Percentiles rank a stretch among this genome's conserved stretches.
These are phyloP conservation scores for Pituophis catenifer DNA, from an alignment of 2,113 vertebrate species.

Conservation along the genomic window DNA sequence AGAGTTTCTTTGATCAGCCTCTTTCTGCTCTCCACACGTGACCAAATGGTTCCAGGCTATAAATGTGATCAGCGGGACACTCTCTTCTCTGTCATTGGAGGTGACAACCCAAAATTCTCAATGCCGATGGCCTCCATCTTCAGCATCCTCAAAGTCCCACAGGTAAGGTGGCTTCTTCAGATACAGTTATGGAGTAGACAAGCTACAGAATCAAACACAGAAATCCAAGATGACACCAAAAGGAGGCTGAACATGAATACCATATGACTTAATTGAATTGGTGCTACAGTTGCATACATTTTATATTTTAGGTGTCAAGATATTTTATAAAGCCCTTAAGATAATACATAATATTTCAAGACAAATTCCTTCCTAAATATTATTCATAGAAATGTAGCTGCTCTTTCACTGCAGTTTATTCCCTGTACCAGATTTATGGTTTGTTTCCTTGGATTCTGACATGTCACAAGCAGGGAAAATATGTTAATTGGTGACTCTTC, in stretches of 20 bases:
- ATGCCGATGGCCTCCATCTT: background rate
- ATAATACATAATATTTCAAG: too few relatives aligned
- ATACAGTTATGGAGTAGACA: background rate
- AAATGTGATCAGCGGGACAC: background rate
- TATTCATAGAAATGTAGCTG: too few relatives aligned
- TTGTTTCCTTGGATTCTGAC: too few relatives aligned
- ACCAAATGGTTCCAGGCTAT: background rate
- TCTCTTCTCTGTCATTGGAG: background rate
- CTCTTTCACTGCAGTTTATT: too few relatives aligned
- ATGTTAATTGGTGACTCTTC: too few relatives aligned
- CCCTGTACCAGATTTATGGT: too few relatives aligned
- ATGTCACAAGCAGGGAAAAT: too few relatives aligned
- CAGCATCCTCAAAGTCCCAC: background rate
- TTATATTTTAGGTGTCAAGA: background rate
- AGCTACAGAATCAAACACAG: too few relatives aligned
- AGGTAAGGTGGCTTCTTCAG: background rate
- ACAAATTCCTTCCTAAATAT: too few relatives aligned
- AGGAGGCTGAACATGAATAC: background rate
- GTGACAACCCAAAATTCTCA: background rate
- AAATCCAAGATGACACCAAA: background rate
- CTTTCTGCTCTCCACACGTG: background rate
- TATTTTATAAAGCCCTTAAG: too few relatives aligned
- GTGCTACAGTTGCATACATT: background rate
- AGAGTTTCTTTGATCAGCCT: background rate
- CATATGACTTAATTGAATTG: background rate